phyloP scores from a whole-genome alignment of 2,797 vertebrate species.

The Avahi laniger region DNA sequence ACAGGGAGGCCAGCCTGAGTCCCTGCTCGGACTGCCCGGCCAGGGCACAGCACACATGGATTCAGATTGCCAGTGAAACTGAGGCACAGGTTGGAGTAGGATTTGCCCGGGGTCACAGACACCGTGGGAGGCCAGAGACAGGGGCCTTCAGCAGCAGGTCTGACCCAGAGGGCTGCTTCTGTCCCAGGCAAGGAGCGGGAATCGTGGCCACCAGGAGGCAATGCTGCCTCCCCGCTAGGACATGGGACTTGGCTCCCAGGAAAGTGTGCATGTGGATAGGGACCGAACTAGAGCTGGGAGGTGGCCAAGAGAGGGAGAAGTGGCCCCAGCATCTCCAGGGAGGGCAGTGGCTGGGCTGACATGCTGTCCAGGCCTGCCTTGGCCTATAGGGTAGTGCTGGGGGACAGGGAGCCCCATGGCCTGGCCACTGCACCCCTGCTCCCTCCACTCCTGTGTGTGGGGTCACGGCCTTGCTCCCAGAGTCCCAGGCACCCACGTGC shows the following conservation, averaged over 20 bases:
- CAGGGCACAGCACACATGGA: neutral
- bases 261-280: neutral
- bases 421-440: neutral
- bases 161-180: neutral
- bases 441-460: neutral
- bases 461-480: neutral
- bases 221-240: rapidly evolving
- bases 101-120: neutral
- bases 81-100: neutral
- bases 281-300: neutral
- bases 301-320: too few species aligned
- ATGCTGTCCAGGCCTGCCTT: neutral
- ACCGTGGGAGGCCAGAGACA: neutral
- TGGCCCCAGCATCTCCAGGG: neutral
- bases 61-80: neutral
- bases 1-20: neutral
- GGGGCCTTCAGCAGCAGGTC: neutral
- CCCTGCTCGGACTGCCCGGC: rapidly evolving
- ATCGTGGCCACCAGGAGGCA: neutral
- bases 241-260: neutral
- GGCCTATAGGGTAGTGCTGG: neutral
- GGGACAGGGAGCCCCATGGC: rapidly evolving
- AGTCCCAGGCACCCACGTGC: neutral
- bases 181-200: neutral
- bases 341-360: neutral